These are phyloP conservation scores for Zosterops hypoxanthus DNA, from an alignment of 2,113 vertebrate genomes.

Conservation along the genomic window DNA sequence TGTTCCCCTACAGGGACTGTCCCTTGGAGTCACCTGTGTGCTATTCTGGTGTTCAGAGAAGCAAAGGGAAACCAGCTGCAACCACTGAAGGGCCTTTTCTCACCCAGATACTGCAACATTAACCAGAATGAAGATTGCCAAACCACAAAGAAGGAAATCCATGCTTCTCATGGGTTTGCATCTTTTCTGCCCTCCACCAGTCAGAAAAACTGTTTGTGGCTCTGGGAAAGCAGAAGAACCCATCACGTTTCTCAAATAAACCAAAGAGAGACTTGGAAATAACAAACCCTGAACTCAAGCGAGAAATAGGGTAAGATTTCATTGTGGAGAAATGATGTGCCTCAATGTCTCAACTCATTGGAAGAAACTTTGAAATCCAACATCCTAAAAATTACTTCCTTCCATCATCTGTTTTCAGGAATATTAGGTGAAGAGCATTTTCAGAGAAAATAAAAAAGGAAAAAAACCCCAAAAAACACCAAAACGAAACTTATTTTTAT, in stretches of 20 bases:
- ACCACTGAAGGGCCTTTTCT: background rate
- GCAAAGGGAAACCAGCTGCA: background rate
- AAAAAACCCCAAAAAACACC: too few species aligned
- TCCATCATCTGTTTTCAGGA: background rate
- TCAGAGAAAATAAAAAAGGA: background rate
- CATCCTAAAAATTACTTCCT: background rate
- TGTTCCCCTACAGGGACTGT: background rate
- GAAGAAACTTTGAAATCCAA: background rate
- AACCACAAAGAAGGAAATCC: background rate
- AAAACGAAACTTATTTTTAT: background rate
- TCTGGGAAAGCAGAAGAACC: background rate
- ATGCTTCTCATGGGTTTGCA: background rate
- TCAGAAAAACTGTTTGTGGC: background rate
- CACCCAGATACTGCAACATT: background rate
- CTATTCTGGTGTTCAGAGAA: background rate
- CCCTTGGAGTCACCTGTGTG: background rate
- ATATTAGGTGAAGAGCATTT: background rate
- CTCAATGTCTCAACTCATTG: background rate
- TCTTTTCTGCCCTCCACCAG: background rate
- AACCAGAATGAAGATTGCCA: background rate
- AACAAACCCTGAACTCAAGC: accelerated
- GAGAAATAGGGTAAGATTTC: background rate
- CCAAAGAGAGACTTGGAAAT: background rate
- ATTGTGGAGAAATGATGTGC: background rate
- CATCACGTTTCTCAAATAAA: background rate